These are phyloP conservation scores for Amblyornis subalaris DNA, from an alignment of 2,113 vertebrate species.

Conservation along the genomic window DNA sequence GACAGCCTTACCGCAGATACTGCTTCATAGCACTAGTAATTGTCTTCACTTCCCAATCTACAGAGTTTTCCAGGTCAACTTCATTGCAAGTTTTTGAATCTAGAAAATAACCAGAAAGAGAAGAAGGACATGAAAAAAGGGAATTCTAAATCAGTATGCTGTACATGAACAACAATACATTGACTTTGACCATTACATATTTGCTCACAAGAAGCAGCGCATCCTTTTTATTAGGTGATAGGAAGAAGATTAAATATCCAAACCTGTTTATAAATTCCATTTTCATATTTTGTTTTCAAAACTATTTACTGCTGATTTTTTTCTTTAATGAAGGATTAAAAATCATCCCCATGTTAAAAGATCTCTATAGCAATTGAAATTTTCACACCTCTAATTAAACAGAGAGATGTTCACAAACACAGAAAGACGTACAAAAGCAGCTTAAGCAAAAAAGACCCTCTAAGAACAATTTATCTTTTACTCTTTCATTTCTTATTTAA, in stretches of 20 bases:
- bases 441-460: background rate
- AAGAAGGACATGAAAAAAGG: background rate
- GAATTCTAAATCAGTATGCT: background rate
- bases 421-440: background rate
- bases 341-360: background rate
- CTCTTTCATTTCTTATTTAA: background rate
- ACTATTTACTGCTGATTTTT: background rate
- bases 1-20: slow-evolving; percentile 83
- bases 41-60: slow-evolving; percentile 96
- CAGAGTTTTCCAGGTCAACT: slow-evolving; percentile 81
- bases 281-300: background rate
- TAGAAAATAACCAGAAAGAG: slow-evolving; percentile 25
- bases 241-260: background rate
- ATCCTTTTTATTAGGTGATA: background rate
- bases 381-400: slow-evolving; percentile 10
- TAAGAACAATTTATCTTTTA: background rate
- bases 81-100: slow-evolving; percentile 87
- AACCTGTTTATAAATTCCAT: background rate
- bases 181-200: background rate
- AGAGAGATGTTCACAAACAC: background rate
- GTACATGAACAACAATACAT: background rate
- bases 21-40: slow-evolving; percentile 94
- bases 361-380: background rate
- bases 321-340: background rate
- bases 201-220: background rate